Conservation (phyloP, 2,113 vertebrate species). For the Heteronetta atricapilla region DNA sequence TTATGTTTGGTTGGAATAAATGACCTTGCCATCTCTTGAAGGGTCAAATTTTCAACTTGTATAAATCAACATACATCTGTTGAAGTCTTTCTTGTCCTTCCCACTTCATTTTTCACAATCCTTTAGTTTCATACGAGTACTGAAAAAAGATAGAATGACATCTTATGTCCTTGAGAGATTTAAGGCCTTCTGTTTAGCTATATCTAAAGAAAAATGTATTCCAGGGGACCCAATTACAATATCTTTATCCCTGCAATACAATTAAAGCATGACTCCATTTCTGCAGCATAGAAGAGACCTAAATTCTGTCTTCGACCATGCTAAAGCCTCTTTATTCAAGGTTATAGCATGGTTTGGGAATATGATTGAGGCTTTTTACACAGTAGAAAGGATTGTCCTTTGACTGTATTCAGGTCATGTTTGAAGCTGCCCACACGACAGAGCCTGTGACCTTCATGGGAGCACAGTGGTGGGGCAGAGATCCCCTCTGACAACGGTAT, state of each 20-base stretch:
- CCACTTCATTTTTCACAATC: background rate
- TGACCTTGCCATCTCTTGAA: background rate
- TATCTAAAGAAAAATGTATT: conserved; percentile 46
- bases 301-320: conserved; percentile 50
- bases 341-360: conserved; percentile 42
- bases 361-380: conserved; percentile 18
- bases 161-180: conserved; percentile 19
- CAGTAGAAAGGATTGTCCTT: conserved; percentile 34
- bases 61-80: background rate
- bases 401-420: background rate
- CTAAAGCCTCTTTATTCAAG: conserved; percentile 65
- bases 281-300: background rate
- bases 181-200: background rate
- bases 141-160: conserved; percentile 16
- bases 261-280: conserved; percentile 44
- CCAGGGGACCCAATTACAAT: conserved; percentile 12
- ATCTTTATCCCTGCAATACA: conserved; percentile 38
- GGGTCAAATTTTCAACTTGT: background rate
- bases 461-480: background rate
- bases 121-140: background rate
- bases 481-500: background rate
- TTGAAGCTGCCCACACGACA: conserved; percentile 6
- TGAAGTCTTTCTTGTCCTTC: background rate
- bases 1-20: background rate
- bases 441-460: conserved; percentile 11